Percentiles rank a stretch among this genome's conserved stretches.
Evolutionary conservation across 2,797 vertebrate species (phyloP).

Genomic region (Anas acuta): DNA sequence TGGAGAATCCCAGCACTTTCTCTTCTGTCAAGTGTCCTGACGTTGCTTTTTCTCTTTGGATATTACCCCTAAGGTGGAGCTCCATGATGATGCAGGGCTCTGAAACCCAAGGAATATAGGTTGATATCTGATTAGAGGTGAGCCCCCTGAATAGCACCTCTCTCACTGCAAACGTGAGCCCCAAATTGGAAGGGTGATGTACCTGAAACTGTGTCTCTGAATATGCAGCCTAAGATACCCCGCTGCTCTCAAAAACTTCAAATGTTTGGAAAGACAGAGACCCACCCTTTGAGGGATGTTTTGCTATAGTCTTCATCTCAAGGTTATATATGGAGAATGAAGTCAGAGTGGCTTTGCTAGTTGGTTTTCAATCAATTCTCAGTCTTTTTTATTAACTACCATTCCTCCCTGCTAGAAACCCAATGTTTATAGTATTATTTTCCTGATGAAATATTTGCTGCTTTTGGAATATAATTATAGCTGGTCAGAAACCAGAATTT

Average conservation of each 20-base stretch:
- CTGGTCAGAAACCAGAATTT: conserved; percentile 50
- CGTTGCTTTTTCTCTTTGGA: not conserved
- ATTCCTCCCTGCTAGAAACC: conserved; percentile 10
- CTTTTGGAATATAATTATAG: conserved; percentile 40
- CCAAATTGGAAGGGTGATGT: not conserved
- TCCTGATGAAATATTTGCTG: conserved; percentile 52
- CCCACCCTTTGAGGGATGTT: not conserved
- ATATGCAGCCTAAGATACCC: not conserved
- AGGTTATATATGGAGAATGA: not conserved
- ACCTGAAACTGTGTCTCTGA: not conserved
- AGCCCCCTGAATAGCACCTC: not conserved
- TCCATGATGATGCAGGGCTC: not conserved
- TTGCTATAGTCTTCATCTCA: not conserved
- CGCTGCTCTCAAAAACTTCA: not conserved
- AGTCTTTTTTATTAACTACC: not conserved
- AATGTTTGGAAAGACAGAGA: not conserved
- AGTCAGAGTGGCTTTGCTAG: not conserved
- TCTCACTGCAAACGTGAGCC: not conserved
- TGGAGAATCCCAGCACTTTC: not conserved
- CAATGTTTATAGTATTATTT: conserved; percentile 20
- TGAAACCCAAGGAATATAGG: not conserved
- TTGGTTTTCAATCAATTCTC: not conserved
- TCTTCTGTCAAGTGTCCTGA: not conserved
- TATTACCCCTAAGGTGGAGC: not conserved
- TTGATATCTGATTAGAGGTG: not conserved